Base-by-base conservation (phyloP, 2,888 invertebrate genomes). In the Trichacis sp. region DNA sequence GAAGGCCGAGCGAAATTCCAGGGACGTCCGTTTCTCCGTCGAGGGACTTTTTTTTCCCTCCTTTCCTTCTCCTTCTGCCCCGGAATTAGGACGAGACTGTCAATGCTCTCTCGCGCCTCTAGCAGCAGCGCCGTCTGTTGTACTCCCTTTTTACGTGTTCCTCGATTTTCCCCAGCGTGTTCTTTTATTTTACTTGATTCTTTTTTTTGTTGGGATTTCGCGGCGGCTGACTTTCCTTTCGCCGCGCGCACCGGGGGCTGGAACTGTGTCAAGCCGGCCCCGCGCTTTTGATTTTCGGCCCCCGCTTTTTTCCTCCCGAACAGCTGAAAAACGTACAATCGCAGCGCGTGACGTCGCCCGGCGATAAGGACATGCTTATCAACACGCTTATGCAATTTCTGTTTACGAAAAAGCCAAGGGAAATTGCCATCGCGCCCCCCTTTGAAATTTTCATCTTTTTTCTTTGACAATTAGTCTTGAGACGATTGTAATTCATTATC, bases 181-280 rank as follows among this genome's bases (percentile, higher is more conserved):
- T 24, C 8, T 24, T 24, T 24, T n/a, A n/a, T n/a, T n/a, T n/a
- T n/a, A n/a, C n/a, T n/a, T n/a, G n/a, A n/a, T n/a, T n/a, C n/a
- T 36, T 4, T 4, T 12, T 4, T n/a, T 49, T 12, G 48, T 45
- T 19, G n/a, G 57, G 36, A 47, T 33, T 42, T 42, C 15, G 14
- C 42, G 42, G 17, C 19, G 33, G 42, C 46, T 77, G 78, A 79
- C 77, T 76, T 79, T 79, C 78, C 79, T 79, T 80, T 80, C 78
- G 77, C 78, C 75, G 71, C 68, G 4, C 24, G 4, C 54, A 49
- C 62, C 49, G 47, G 48, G 57, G 40, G 51, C 54, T 60, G 64
- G 72, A 77, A 75, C 73, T 75, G 74, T 76, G 76, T 74, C 75
- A 73, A 68, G 63, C 71, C 53, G 48, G 53, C 48, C 18, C 17